Percentiles rank a stretch among this genome's conserved stretches.
Conservation (phyloP, 2,888 invertebrate species). For the Girardia tigrina region DNA sequence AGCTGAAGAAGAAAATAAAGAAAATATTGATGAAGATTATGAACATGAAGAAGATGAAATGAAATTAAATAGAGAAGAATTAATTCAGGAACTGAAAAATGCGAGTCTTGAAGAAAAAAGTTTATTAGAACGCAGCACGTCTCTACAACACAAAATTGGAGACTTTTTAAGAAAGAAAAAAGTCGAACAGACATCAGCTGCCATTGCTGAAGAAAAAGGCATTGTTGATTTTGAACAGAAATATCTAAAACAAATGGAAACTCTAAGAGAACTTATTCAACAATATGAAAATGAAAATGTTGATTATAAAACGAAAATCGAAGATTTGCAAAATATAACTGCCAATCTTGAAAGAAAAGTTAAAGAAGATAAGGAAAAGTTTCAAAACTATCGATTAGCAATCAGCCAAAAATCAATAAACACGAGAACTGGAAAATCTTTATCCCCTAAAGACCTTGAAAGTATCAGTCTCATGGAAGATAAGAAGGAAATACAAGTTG, state of each 20-base stretch:
- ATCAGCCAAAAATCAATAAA: constrained; percentile 45
- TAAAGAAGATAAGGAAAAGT: constrained; percentile 44
- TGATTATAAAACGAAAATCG: constrained; percentile 42
- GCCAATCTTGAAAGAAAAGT: constrained; percentile 44
- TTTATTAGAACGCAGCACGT: constrained; percentile 44
- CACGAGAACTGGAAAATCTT: constrained; percentile 46
- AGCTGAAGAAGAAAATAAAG: constrained; percentile 36
- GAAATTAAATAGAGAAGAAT: constrained; percentile 43
- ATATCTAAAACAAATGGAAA: constrained; percentile 49
- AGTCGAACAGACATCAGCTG: constrained; percentile 41
- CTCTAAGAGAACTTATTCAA: constrained; percentile 45
- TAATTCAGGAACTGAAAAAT: constrained; percentile 43
- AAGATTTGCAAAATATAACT: constrained; percentile 44
- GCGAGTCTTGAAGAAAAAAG: constrained; percentile 41
- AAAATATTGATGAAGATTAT: constrained; percentile 41
- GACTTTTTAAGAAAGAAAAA: constrained; percentile 50
- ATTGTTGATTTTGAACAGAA: constrained; percentile 49
- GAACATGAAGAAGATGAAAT: constrained; percentile 41
- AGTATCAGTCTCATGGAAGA: constrained; percentile 24
- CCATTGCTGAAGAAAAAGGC: constrained; percentile 47
- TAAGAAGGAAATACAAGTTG: constrained; percentile 46
- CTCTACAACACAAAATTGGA: constrained; percentile 49
- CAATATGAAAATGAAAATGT: constrained; percentile 42
- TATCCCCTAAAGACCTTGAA: constrained; percentile 42
- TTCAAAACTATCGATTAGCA: constrained; percentile 46